Evolutionary conservation across 2,113 vertebrate species (phyloP), one percentile per base, ranked within the genome.

Genomic region (Entomyzon cyanotis): DNA sequence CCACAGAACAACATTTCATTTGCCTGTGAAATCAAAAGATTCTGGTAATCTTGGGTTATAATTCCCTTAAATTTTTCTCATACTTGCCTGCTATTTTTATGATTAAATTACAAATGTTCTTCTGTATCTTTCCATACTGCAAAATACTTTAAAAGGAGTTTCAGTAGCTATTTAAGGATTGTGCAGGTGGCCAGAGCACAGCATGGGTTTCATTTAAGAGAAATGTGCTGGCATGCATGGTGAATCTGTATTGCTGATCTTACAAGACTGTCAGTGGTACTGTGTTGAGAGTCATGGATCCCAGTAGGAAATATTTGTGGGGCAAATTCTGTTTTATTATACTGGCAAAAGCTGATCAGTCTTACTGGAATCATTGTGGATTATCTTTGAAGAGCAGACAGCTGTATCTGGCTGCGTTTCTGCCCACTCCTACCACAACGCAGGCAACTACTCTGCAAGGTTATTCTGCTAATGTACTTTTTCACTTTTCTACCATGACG

Each of bases 1-100:
- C 99, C 99, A 82, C 99, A 99, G 97, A 99, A 99, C 85, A 99
- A 92, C 99, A 99, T 99, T 96, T 99, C 99, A 31, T 99, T 99
- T 94, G 99, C 99, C 99, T 99, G 96, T 7, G 97, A 97, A 87
- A 91, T 35, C 87, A 90, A 97, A 95, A 90, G 70, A 46, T 37
- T 52, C 30, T 64, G 68, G 70, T 86, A 89, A 93, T 77, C 84
- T 82, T 78, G 79, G 64, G 64, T 71, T 87, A n/a, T 65, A 41
- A 70, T 49, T 88, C 13, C 62, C 41, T 84, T 53, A 30, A 46
- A 17, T 9, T 2, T 41, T 70, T 65, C 63, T 75, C 44, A 56
- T 78, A 28, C 73, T 89, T 92, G 76, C 60, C 56, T 92, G 53
- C 69, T 79, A 35, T 73, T 89, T 95, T 94, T 30, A 71, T 2